Conservation (phyloP, 1,140 invertebrate genomes). For the Acromyrmex echinatior region DNA sequence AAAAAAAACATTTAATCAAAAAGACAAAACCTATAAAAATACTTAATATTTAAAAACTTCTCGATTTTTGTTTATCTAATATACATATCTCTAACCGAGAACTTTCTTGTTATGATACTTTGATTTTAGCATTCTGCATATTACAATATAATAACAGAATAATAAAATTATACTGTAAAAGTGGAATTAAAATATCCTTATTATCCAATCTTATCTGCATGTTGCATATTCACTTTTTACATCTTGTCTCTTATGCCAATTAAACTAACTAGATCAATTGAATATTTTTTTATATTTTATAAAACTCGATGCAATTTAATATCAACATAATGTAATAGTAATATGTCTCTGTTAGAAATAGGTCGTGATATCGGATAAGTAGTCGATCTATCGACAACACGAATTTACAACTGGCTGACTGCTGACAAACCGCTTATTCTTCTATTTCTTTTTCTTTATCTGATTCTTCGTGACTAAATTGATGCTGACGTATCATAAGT, state of each 20-base stretch:
- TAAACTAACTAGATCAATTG: background rate
- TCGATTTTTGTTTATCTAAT: background rate
- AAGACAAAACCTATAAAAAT: background rate
- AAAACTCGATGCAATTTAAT: slow-evolving; percentile 23
- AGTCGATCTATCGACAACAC: background rate
- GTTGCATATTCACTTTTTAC: background rate
- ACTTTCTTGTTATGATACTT: too few relatives aligned
- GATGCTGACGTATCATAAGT: background rate
- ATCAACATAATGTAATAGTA: background rate
- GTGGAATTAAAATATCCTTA: background rate
- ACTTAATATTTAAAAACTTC: background rate
- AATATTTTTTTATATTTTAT: background rate
- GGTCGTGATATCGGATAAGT: background rate
- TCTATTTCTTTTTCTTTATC: background rate
- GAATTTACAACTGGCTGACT: slow-evolving; percentile 12
- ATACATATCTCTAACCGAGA: background rate
- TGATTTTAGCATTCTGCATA: too few relatives aligned
- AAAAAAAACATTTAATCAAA: background rate
- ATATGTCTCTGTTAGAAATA: slow-evolving; percentile 1
- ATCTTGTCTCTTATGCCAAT: background rate
- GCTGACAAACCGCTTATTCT: background rate
- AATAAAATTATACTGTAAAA: background rate
- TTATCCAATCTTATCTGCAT: background rate
- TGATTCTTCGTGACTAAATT: background rate
- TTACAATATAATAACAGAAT: too few relatives aligned